A percentile compares a stretch with the other conserved stretches of the same genome.
Evolutionary conservation across 2,888 invertebrate genomes (phyloP).

Genomic region (Synanthedon formicaeformis): DNA sequence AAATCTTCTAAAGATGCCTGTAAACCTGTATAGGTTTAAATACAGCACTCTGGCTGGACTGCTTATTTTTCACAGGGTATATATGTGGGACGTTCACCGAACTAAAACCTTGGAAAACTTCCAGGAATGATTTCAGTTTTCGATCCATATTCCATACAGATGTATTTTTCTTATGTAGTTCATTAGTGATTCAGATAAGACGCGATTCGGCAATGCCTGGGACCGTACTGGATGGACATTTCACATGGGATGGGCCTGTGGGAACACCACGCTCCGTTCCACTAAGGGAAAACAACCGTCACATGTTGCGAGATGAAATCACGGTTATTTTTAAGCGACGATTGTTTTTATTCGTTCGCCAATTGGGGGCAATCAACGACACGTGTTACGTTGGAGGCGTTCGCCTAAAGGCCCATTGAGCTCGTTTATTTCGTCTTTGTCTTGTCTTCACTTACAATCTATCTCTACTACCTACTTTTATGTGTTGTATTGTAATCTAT

Average conservation of each 20-base stretch:
- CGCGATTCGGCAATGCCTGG: constrained; percentile 41
- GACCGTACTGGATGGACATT: constrained; percentile 44
- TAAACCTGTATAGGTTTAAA: too few species aligned
- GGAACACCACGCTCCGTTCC: constrained; percentile 44
- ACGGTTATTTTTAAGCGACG: constrained; percentile 69
- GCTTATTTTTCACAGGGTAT: not conserved
- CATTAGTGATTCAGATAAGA: constrained; percentile 42
- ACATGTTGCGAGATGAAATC: constrained; percentile 67
- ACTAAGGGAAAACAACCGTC: constrained; percentile 54
- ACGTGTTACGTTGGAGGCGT: constrained; percentile 61
- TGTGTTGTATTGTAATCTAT: constrained; percentile 16
- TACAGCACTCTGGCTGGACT: too few species aligned
- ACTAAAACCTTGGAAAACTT: not conserved
- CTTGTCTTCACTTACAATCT: not conserved
- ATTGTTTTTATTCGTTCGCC: constrained; percentile 71
- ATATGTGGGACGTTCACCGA: not conserved
- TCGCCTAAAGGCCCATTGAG: constrained; percentile 49
- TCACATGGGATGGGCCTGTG: constrained; percentile 55
- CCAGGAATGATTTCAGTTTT: constrained; percentile 5
- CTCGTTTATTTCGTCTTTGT: constrained; percentile 19
- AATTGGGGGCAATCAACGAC: constrained; percentile 69
- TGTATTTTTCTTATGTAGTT: constrained; percentile 29
- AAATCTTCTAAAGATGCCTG: too few species aligned
- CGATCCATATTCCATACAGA: constrained; percentile 7
- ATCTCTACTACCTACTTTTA: not conserved